Evolutionary conservation across 1,140 invertebrate genomes (phyloP).

Genomic region (Gonatopus flavifemur): DNA sequence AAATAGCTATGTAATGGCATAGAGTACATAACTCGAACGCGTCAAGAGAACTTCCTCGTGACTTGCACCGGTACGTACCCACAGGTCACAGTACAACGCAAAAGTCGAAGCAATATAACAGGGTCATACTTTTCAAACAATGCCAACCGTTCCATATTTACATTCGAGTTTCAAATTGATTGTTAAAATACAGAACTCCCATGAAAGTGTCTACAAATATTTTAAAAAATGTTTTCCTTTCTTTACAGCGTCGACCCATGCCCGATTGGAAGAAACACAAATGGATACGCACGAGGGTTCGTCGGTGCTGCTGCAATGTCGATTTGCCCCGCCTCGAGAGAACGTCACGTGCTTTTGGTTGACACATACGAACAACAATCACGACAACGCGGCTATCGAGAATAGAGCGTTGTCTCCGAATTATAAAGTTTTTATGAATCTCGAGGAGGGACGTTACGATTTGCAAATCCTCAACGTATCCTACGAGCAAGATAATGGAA

Average conservation of each 20-base stretch:
- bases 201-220: background rate
- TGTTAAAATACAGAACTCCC: too few relatives aligned
- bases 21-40: too few relatives aligned
- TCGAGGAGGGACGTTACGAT: constrained; percentile 82
- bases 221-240: background rate
- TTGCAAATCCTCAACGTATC: constrained; percentile 82
- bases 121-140: too few relatives aligned
- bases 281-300: constrained; percentile 56
- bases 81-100: too few relatives aligned
- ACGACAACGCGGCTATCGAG: constrained; percentile 54
- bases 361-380: constrained; percentile 50
- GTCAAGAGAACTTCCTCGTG: too few relatives aligned
- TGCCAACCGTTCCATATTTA: too few relatives aligned
- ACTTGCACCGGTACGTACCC: too few relatives aligned
- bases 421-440: constrained; percentile 55
- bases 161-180: too few relatives aligned
- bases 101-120: too few relatives aligned
- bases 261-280: constrained; percentile 47
- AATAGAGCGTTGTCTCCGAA: constrained; percentile 44
- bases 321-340: constrained; percentile 41
- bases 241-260: constrained; percentile 44
- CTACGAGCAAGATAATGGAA: constrained; percentile 87
- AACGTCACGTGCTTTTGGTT: constrained; percentile 54
- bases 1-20: too few relatives aligned
- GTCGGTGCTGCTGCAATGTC: constrained; percentile 48